A percentile compares a stretch with the other conserved stretches of the same genome.
These are phyloP conservation scores for Bombyx huttoni DNA, from an alignment of 2,888 invertebrate genomes.

Conservation along the genomic window DNA sequence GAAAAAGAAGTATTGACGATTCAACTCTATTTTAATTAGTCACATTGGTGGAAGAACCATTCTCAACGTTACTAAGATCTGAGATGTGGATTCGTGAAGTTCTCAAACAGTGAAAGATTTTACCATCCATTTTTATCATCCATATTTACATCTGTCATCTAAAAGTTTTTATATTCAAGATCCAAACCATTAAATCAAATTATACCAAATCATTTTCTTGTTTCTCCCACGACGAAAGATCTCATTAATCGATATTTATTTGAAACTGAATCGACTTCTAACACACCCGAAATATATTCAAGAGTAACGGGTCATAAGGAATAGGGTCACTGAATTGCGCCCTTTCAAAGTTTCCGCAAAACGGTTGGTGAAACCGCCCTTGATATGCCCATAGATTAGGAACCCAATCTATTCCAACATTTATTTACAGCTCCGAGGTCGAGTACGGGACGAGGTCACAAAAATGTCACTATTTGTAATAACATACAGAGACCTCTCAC, in stretches of 20 bases:
- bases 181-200: too few species aligned
- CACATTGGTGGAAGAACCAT: too few species aligned
- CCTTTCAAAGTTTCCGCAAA: conserved; percentile 11
- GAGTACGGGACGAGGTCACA: not conserved
- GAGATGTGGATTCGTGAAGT: too few species aligned
- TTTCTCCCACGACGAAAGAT: not conserved
- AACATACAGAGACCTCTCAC: not conserved
- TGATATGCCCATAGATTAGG: conserved; percentile 30
- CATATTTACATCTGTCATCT: too few species aligned
- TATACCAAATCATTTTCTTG: too few species aligned
- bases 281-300: not conserved
- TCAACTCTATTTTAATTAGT: too few species aligned
- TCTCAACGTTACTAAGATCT: too few species aligned
- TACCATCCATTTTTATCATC: too few species aligned
- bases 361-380: conserved; percentile 20
- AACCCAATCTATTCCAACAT: conserved; percentile 20
- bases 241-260: not conserved
- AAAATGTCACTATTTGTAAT: not conserved
- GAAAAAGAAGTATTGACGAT: too few species aligned
- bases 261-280: not conserved
- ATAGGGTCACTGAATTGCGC: not conserved
- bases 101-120: too few species aligned
- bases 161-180: too few species aligned
- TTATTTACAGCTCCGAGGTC: not conserved
- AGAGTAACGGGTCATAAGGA: not conserved